Base-by-base conservation (phyloP, 2,113 vertebrate species). In the Pachypanchax playfairii region DNA sequence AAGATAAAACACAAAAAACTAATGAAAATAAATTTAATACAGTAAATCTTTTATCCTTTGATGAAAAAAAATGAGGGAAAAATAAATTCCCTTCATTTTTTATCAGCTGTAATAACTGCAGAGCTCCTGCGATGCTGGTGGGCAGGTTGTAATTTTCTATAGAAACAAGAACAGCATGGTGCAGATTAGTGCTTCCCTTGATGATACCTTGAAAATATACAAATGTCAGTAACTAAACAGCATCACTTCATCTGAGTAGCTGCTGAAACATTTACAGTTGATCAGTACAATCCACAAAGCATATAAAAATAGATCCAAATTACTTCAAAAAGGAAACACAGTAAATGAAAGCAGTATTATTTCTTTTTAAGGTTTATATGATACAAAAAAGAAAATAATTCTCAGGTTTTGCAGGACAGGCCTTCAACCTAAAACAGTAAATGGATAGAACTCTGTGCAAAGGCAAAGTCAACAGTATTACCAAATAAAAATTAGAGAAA, bases 121-220 rank as follows among this genome's bases (percentile, higher is more conserved):
- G 15, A 36, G 12, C 0, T 4, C 7, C 9, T 15, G 5, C 4
- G 5, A 58, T 15, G 22, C 20, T 33, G 21, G 29, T 7, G 31
- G 22, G 4, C 18, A 51, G 4, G 15, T 12, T 21, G 18, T 9
- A 13, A 24, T 24, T 47, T 59, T 48, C 22, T 2, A 5, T 17
- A 39, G 13, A 17, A 36, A 33, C 14, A 20, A 21, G 6, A 41
- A 10, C 8, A 29, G 4, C n/a, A 39, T 12, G 20, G 3, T 31
- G 5, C 51, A 41, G 18, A 38, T 33, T 28, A 49, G 28, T 43
- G 1, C 64, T 62, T 61, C 71, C 70, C 66, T 75, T 57, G 22
- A 54, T 47, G 53, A 24, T 4, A 57, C 33, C 33, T 26, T 26
- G 35, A 29, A 29, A 55, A 28, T 15, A n/a, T 12, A 26, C 13